Evolutionary conservation across 2,888 invertebrate species (phyloP).

Genomic region (Coelinius sp.): DNA sequence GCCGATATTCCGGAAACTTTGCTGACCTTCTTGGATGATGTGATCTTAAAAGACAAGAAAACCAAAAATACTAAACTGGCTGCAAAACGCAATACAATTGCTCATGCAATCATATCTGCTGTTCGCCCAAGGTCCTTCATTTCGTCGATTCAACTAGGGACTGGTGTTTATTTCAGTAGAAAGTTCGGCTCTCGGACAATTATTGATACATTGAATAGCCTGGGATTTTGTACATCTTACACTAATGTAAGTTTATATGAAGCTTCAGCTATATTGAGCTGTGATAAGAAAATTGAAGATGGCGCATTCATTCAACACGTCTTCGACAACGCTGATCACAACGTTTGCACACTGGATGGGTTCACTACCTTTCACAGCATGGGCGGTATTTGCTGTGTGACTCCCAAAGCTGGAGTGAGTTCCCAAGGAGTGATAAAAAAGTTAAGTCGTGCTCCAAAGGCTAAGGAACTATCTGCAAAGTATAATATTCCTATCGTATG

Average conservation of each 20-base stretch:
- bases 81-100: neutral
- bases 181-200: constrained; percentile 26
- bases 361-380: neutral
- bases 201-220: constrained; percentile 10
- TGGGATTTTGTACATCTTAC: neutral
- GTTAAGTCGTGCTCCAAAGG: neutral
- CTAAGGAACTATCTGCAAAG: neutral
- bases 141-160: neutral
- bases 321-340: neutral
- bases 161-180: constrained; percentile 13
- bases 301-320: neutral
- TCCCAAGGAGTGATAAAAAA: neutral
- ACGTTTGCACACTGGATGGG: neutral
- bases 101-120: neutral
- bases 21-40: neutral
- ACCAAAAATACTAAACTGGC: neutral
- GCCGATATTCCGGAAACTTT: neutral
- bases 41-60: neutral
- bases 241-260: neutral
- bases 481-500: neutral
- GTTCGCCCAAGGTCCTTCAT: neutral
- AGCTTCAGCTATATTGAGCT: neutral
- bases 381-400: neutral
- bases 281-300: neutral
- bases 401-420: neutral